phyloP scores from a whole-genome alignment of 2,888 invertebrate species.

The Drosophila tanythrix region DNA sequence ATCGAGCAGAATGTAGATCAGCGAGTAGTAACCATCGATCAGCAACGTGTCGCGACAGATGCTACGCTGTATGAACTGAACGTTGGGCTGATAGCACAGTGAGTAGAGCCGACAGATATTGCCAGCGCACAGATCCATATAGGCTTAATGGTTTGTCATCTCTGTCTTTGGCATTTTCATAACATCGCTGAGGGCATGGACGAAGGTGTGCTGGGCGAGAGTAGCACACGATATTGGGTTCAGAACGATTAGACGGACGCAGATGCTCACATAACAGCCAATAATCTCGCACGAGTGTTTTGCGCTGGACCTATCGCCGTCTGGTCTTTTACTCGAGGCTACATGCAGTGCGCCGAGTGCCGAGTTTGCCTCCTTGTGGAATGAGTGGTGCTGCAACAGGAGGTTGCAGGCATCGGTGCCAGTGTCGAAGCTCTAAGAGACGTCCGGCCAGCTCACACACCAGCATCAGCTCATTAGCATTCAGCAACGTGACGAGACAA shows the following conservation, averaged over 20 bases:
- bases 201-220: constrained; percentile 67
- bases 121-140: constrained; percentile 65
- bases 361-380: too few species aligned
- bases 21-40: constrained; percentile 48
- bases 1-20: constrained; percentile 48
- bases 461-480: constrained; percentile 75
- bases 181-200: constrained; percentile 73
- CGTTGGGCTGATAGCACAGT: too few species aligned
- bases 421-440: constrained; percentile 20
- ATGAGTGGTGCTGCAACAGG: too few species aligned
- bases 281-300: constrained; percentile 72
- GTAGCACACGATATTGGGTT: constrained; percentile 56
- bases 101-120: constrained; percentile 78
- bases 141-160: too few species aligned
- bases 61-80: constrained; percentile 70
- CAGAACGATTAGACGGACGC: constrained; percentile 53
- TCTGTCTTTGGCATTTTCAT: too few species aligned
- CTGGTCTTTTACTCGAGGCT: too few species aligned
- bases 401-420: too few species aligned
- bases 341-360: too few species aligned
- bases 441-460: constrained; percentile 72
- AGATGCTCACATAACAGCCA: constrained; percentile 70
- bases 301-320: neutral
- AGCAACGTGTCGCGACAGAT: constrained; percentile 79
- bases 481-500: constrained; percentile 81